Evolutionary conservation across 2,113 vertebrate species (phyloP).

Genomic region (Tamias sibiricus): DNA sequence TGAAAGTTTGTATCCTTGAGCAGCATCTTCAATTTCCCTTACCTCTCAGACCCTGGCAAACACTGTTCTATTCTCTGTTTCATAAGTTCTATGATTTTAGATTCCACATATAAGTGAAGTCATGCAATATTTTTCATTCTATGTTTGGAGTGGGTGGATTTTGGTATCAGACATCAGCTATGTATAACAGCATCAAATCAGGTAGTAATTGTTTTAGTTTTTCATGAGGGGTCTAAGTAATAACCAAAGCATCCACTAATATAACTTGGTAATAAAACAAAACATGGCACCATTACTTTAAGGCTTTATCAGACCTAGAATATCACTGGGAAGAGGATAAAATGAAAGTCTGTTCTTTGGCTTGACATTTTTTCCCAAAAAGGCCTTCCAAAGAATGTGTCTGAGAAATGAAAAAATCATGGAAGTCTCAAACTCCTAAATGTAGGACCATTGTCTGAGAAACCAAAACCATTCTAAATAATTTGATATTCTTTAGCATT

Average conservation of each 20-base stretch:
- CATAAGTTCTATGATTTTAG: not conserved
- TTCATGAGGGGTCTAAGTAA: not conserved
- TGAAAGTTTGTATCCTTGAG: not conserved
- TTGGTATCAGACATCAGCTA: not conserved
- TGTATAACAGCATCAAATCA: not conserved
- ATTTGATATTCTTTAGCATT: not conserved
- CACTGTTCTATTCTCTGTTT: not conserved
- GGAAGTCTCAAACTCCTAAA: not conserved
- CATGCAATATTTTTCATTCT: not conserved
- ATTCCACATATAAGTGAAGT: not conserved
- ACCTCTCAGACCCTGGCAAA: too few relatives aligned
- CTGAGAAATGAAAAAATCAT: not conserved
- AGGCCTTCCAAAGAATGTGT: not conserved
- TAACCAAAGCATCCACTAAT: not conserved
- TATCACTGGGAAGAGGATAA: not conserved
- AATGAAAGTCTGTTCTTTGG: not conserved
- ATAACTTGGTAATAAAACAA: not conserved
- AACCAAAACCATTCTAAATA: not conserved
- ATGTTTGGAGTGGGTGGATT: too few relatives aligned
- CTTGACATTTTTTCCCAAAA: not conserved
- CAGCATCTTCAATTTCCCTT: not conserved
- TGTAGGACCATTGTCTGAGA: not conserved
- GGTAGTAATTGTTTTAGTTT: not conserved
- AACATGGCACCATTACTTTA: not conserved
- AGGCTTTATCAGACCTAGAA: not conserved